Conservation (phyloP, 2,888 invertebrate genomes). For the Athalia rosae region DNA sequence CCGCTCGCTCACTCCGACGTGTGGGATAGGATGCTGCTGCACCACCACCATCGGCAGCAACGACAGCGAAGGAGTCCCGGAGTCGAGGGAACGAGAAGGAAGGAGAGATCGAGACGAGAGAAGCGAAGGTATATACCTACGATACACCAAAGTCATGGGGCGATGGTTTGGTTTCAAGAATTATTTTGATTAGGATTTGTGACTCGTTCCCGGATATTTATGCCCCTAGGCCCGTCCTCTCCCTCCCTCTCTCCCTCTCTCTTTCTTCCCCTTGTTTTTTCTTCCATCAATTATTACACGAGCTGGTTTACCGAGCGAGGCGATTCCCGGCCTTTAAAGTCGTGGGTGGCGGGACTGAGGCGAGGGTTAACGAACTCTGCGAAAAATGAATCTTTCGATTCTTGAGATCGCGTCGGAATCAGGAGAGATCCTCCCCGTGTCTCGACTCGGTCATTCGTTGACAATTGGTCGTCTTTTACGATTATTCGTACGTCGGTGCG, state of each 20-base stretch:
- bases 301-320: no score
- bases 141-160: not conserved
- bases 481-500: no score
- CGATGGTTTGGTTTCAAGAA: slow-evolving; percentile 36
- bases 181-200: slow-evolving; percentile 69
- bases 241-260: not conserved
- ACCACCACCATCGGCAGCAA: not conserved
- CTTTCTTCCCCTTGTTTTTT: not conserved
- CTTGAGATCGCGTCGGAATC: no score
- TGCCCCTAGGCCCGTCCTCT: slow-evolving; percentile 40
- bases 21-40: no score
- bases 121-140: not conserved
- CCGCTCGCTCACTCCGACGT: slow-evolving; percentile 50
- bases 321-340: no score
- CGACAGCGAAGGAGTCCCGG: not conserved
- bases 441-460: no score
- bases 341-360: no score
- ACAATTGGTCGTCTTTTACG: no score
- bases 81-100: not conserved
- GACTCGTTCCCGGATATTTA: slow-evolving; percentile 66
- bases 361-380: no score
- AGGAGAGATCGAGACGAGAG: not conserved
- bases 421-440: no score
- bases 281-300: not conserved
- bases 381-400: no score